These are phyloP conservation scores for Megaceryle maxima DNA, from an alignment of 2,113 vertebrate genomes.

Conservation along the genomic window DNA sequence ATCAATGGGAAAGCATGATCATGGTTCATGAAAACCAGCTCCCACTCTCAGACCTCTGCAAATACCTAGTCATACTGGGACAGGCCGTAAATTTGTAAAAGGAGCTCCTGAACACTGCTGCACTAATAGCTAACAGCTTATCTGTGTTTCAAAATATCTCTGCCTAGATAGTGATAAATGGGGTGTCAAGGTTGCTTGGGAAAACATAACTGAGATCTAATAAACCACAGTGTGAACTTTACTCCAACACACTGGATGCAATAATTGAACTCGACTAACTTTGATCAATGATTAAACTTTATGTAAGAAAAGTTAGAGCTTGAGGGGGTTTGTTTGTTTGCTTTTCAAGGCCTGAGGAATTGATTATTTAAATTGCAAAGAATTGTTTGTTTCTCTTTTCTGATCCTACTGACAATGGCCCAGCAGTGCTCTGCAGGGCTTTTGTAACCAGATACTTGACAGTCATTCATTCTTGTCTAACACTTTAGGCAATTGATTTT, in stretches of 20 bases:
- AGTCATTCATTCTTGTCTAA: neutral
- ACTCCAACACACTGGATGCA: constrained; percentile 18
- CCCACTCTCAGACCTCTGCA: neutral
- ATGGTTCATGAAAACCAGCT: neutral
- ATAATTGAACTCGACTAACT: neutral
- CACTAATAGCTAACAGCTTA: constrained; percentile 39
- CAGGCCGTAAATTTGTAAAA: constrained; percentile 7
- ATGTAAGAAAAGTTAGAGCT: constrained; percentile 55
- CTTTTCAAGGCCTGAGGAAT: constrained; percentile 63
- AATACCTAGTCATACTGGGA: neutral
- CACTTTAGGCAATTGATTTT: neutral
- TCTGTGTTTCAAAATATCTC: constrained; percentile 60
- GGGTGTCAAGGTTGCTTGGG: constrained; percentile 42
- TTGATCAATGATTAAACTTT: constrained; percentile 80
- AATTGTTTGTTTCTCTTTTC: neutral
- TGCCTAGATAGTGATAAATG: constrained; percentile 75
- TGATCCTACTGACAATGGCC: neutral
- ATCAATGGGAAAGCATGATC: neutral
- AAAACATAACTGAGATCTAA: constrained; percentile 29
- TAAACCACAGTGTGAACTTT: constrained; percentile 43
- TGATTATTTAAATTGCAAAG: constrained; percentile 16
- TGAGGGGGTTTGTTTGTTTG: neutral
- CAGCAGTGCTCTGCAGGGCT: neutral
- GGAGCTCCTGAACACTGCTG: neutral
- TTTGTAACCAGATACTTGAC: neutral